Base-by-base conservation (phyloP, 2,113 vertebrate species). In the Saccopteryx bilineata region DNA sequence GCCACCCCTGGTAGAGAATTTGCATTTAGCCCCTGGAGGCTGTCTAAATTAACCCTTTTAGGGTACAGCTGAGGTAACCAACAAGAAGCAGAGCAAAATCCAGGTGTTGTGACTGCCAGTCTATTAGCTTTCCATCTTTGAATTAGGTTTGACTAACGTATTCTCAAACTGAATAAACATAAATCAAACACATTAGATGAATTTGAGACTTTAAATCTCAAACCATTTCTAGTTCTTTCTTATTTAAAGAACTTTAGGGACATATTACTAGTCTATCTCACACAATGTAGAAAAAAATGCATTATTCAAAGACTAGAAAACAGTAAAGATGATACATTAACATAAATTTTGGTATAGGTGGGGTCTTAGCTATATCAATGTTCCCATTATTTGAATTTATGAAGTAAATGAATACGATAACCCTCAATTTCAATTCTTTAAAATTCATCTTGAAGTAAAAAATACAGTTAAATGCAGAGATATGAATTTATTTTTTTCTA, bases 181-280 rank as follows among this genome's bases (percentile, higher is more conserved):
- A 26, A 28, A 82, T 76, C 19, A 94, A 81, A 63, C 78, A 78
- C 4, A 18, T 31, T 71, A 69, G 28, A 63, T 58, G 26, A 71
- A 33, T 92, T 84, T 93, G 63, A 10, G 78, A 46, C 19, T 95
- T 61, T 33, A 89, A 69, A 71, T 71, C n/a, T 76, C 46, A 80
- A 94, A 76, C 17, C 12, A 15, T 92, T 92, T 58, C 3, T 15
- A 76, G 9, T 63, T 54, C 5, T 90, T 85, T 82, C 48, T 95
- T 54, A 93, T 79, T 91, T 81, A 74, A 87, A 87, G 4, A 46
- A 39, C 21, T 95, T 95, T 75, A 82, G 48, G 71, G 75, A 75
- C 14, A 39, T 9, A 24, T 52, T 69, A 23, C 58, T 18, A n/a
- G 66, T 50, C 11, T 75, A 50, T 74, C 39, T 80, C 21, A 50